These are phyloP conservation scores for Monodelphis domestica DNA, from an alignment of 2,797 vertebrate species.

Conservation along the genomic window DNA sequence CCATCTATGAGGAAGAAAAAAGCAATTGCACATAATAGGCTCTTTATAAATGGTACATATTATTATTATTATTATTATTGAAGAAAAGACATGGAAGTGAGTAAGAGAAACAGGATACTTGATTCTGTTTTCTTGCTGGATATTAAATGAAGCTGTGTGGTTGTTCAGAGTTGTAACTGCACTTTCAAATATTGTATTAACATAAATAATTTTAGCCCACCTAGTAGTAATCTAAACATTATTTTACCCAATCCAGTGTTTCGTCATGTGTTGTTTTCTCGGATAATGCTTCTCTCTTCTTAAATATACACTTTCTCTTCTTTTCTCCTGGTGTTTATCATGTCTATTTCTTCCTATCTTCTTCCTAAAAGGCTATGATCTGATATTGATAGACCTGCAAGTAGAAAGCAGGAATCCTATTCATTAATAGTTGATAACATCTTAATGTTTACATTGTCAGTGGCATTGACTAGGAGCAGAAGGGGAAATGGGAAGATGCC, in stretches of 20 bases:
- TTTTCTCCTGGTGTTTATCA: background rate
- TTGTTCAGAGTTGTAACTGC: constrained; percentile 9
- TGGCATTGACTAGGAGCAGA: background rate
- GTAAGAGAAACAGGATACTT: background rate
- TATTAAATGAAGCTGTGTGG: background rate
- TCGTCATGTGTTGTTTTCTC: constrained; percentile 25
- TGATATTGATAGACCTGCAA: background rate
- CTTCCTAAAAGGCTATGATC: constrained; percentile 42
- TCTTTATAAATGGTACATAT: background rate
- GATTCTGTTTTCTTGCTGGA: background rate
- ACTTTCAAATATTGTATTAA: background rate
- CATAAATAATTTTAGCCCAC: constrained; percentile 17
- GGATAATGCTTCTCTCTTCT: constrained; percentile 17
- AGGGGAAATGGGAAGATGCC: background rate
- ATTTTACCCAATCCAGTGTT: constrained; percentile 20
- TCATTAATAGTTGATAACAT: background rate
- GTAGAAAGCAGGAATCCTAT: background rate
- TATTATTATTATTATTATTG: background rate
- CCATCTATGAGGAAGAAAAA: background rate
- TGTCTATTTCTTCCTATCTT: constrained; percentile 7
- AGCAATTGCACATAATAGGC: background rate
- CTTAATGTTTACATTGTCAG: background rate
- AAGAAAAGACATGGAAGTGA: background rate
- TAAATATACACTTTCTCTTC: constrained; percentile 17
- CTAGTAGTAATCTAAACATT: background rate